Conservation (phyloP, 2,797 vertebrate species). For the Orientallactaga sibirica region DNA sequence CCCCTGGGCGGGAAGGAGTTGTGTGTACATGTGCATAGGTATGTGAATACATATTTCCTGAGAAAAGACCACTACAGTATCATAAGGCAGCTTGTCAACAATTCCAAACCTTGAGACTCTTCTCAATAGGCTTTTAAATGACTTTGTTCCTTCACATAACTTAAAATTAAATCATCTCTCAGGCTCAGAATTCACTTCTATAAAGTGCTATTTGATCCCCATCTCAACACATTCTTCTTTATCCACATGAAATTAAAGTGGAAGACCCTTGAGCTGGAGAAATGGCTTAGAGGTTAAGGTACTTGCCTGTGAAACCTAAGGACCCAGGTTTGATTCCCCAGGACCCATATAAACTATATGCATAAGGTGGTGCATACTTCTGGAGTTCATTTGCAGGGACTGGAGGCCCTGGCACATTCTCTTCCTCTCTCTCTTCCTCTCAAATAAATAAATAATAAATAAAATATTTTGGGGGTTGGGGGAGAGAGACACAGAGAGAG, state of each 20-base stretch:
- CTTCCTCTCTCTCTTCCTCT: too few species aligned
- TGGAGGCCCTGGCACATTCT: too few species aligned
- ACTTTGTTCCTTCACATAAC: not conserved
- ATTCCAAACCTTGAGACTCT: not conserved
- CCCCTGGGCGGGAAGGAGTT: not conserved
- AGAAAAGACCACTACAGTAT: not conserved
- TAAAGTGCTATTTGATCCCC: not conserved
- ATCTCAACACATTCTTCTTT: not conserved
- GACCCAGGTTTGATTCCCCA: too few species aligned
- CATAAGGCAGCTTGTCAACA: not conserved
- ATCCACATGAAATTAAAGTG: not conserved
- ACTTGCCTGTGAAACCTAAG: too few species aligned
- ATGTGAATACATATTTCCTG: not conserved
- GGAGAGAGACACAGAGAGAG: too few species aligned
- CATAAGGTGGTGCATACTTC: too few species aligned
- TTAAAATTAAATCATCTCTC: not conserved
- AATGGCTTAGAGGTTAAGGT: too few species aligned
- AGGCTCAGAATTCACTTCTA: not conserved
- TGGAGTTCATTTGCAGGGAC: too few species aligned
- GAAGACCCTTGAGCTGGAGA: not conserved
- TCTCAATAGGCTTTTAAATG: not conserved
- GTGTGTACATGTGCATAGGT: not conserved
- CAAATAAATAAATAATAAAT: too few species aligned
- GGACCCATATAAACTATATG: too few species aligned
- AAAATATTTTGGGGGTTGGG: too few species aligned